Conservation (phyloP, 2,797 vertebrate genomes). For the Sebastolobus altivelis region DNA sequence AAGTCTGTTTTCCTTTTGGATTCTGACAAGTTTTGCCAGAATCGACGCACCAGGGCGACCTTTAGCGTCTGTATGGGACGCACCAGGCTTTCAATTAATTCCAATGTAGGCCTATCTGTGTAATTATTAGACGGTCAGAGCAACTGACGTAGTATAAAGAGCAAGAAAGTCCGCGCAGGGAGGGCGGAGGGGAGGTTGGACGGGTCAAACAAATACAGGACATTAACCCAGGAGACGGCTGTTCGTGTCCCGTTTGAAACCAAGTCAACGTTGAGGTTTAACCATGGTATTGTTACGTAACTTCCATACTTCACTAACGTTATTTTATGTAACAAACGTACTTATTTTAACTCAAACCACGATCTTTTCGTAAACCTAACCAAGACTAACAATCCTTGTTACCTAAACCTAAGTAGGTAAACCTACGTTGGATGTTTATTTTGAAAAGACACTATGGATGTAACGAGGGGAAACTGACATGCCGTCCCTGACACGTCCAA, state of each 20-base stretch:
- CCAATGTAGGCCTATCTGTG: background rate
- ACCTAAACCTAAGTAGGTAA: no score
- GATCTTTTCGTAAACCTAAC: no score
- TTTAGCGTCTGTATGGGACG: background rate
- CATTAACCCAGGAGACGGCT: fast-evolving
- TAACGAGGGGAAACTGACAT: no score
- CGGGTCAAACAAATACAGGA: background rate
- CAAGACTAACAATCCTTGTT: no score
- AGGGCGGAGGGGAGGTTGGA: background rate
- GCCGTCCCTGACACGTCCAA: no score
- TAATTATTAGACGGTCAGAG: background rate
- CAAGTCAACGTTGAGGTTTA: fast-evolving
- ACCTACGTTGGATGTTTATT: no score
- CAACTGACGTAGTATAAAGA: background rate
- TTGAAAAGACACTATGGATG: no score
- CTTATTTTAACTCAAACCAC: no score
- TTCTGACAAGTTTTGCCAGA: background rate
- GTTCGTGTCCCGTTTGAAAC: no score
- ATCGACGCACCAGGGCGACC: background rate
- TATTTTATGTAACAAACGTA: fast-evolving
- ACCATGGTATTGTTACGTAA: no score
- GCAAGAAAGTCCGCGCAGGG: background rate
- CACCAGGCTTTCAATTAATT: background rate
- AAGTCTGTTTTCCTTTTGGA: background rate
- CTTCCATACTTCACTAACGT: no score